Evolutionary conservation across 2,797 vertebrate species (phyloP).

Genomic region (Acanthurus tractus): DNA sequence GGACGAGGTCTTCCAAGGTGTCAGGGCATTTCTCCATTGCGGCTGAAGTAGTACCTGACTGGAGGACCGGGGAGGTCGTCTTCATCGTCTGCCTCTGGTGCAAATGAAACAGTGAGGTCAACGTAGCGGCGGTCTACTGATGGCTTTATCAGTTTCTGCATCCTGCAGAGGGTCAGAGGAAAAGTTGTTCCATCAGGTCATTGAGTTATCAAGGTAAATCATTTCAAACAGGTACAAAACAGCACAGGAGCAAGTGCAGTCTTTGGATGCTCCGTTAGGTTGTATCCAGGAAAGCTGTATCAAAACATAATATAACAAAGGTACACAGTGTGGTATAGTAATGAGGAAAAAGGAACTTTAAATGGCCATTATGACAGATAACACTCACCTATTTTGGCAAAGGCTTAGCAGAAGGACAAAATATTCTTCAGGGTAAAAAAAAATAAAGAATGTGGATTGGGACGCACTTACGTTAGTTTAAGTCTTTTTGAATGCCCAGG

Average conservation of each 20-base stretch:
- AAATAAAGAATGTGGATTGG: no score
- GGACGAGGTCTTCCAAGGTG: constrained; percentile 41
- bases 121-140: constrained; percentile 93
- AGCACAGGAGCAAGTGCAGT: neutral
- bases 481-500: constrained; percentile 97
- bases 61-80: constrained; percentile 97
- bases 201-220: neutral
- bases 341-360: no score
- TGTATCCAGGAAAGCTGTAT: neutral
- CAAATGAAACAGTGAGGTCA: constrained; percentile 97
- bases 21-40: constrained; percentile 81
- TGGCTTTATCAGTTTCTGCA: constrained; percentile 98
- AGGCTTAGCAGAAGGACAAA: no score
- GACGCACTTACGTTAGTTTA: constrained; percentile 92
- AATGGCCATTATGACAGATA: no score
- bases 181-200: neutral
- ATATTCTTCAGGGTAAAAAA: no score
- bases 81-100: constrained; percentile 93
- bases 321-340: no score
- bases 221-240: neutral
- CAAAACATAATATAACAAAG: no score
- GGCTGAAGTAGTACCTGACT: constrained; percentile 95
- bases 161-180: constrained; percentile 80
- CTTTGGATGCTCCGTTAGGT: neutral
- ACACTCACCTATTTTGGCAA: no score